Conservation (phyloP, 2,888 invertebrate species). For the Phortica okadai region DNA sequence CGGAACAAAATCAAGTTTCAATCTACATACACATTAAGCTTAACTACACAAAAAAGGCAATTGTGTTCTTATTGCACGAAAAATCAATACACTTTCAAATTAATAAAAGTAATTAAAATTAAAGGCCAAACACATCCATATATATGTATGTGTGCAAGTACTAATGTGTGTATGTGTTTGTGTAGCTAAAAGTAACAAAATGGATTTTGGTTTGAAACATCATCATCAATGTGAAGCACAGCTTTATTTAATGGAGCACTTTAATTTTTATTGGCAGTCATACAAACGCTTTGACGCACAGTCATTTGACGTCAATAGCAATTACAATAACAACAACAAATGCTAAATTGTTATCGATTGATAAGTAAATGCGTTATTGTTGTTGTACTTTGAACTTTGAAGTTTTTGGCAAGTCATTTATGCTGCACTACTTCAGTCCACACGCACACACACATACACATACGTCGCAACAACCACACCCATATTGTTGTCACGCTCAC, state of each 20-base stretch:
- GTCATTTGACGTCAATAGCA: not conserved
- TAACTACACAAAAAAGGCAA: conserved; percentile 4
- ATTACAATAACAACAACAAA: not conserved
- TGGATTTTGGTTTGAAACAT: too few relatives aligned
- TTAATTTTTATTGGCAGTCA: too few relatives aligned
- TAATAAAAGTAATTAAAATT: conserved; percentile 63
- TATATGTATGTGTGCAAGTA: too few relatives aligned
- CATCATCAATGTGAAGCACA: too few relatives aligned
- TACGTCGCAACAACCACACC: too few relatives aligned
- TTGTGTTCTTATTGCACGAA: not conserved
- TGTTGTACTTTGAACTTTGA: not conserved
- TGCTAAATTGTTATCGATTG: not conserved
- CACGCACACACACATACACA: not conserved
- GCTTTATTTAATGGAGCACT: too few relatives aligned
- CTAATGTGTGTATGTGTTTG: too few relatives aligned
- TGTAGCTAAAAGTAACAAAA: too few relatives aligned
- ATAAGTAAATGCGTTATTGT: not conserved
- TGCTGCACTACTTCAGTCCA: not conserved
- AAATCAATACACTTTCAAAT: conserved; percentile 50
- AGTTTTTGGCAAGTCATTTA: not conserved
- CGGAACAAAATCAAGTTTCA: not conserved
- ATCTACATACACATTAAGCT: not conserved
- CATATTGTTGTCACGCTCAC: too few relatives aligned
- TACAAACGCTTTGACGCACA: too few relatives aligned
- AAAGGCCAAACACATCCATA: conserved; percentile 16